Evolutionary conservation across 35 echinoderm and acorn worm species (phyloP).

Genomic region (Apostichopus californicus): DNA sequence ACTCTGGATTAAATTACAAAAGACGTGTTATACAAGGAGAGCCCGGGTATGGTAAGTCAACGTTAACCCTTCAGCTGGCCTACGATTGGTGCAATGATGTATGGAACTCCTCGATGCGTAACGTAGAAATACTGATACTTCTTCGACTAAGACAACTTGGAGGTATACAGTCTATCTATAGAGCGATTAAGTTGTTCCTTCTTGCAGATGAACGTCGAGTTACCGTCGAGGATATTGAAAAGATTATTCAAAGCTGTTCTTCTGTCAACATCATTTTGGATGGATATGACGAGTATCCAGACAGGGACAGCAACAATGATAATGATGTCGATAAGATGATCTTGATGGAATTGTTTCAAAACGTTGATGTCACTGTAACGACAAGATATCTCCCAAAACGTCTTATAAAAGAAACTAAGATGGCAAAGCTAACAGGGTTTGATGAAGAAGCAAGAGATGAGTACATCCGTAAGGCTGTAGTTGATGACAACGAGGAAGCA

Average conservation of each 20-base stretch:
- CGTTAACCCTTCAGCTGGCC: slow-evolving; percentile 6
- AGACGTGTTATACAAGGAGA: background rate
- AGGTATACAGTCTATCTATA: background rate
- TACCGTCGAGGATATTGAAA: background rate
- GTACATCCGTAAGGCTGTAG: too few species aligned
- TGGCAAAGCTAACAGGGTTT: too few species aligned
- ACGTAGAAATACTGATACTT: background rate
- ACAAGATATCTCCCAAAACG: too few species aligned
- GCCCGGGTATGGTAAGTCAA: slow-evolving; percentile 25
- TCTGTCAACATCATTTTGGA: background rate
- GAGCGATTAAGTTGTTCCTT: slow-evolving; percentile 1
- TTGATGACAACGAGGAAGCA: too few species aligned
- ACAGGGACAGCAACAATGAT: background rate
- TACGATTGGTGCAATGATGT: slow-evolving; percentile 14
- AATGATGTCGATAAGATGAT: background rate
- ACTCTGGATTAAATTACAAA: background rate
- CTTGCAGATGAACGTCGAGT: background rate
- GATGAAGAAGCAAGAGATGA: too few species aligned
- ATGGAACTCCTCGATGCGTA: background rate
- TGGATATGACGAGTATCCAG: slow-evolving; percentile 28
- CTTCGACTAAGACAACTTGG: background rate
- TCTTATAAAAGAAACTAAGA: too few species aligned
- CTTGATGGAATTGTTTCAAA: background rate
- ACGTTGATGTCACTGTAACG: too few species aligned
- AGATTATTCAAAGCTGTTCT: background rate